Evolutionary conservation across 1,140 invertebrate genomes (phyloP).

Genomic region (Meloidogyne exigua): DNA sequence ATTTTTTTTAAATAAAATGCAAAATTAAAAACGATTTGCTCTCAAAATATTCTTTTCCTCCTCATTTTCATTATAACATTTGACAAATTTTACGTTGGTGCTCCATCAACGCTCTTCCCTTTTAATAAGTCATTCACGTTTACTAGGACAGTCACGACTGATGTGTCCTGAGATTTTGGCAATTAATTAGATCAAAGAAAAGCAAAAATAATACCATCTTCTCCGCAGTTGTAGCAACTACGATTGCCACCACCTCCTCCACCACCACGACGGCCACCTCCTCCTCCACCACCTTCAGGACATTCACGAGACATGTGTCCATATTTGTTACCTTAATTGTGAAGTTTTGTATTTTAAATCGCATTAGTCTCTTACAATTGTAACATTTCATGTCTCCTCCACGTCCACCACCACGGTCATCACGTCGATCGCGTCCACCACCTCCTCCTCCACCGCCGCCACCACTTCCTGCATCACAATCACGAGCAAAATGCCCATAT

Average conservation of each 20-base stretch:
- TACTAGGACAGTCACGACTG: conserved; percentile 26
- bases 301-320: conserved; percentile 26
- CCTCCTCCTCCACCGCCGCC: conserved; percentile 9
- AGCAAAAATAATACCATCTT: not conserved
- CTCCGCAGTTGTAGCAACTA: conserved; percentile 23
- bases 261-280: conserved; percentile 14
- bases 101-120: not conserved
- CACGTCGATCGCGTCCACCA: not conserved
- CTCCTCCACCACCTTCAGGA: conserved; percentile 19
- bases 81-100: not conserved
- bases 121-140: not conserved
- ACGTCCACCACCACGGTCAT: conserved; percentile 13
- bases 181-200: not conserved
- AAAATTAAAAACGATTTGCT: not conserved
- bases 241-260: conserved; percentile 13
- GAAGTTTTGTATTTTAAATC: not conserved
- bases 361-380: conserved; percentile 17
- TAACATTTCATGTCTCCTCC: conserved; percentile 15
- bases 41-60: not conserved
- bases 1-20: not conserved
- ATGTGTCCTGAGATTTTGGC: conserved; percentile 17
- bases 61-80: not conserved
- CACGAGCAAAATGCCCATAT: conserved; percentile 23
- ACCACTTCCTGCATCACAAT: conserved; percentile 2
- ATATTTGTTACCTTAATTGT: conserved; percentile 16